Conservation (phyloP, 2,113 vertebrate genomes). For the Climacteris rufus region DNA sequence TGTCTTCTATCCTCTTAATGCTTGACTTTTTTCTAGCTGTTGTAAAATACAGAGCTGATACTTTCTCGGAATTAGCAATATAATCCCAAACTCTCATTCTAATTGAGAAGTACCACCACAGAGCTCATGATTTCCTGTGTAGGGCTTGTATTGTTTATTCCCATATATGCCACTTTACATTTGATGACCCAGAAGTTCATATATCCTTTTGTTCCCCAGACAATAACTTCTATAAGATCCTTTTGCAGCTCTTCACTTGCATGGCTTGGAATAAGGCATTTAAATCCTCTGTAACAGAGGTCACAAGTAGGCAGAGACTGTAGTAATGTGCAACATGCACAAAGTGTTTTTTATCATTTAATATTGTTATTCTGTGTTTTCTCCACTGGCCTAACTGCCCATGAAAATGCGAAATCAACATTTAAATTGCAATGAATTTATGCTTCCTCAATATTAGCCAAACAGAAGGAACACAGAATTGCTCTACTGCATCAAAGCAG, state of each 20-base stretch:
- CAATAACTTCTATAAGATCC: background rate
- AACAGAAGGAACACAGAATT: background rate
- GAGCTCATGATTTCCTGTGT: background rate
- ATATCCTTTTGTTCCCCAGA: background rate
- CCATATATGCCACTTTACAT: background rate
- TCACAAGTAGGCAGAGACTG: background rate
- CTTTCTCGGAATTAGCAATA: background rate
- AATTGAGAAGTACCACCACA: background rate
- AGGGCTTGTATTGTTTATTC: background rate
- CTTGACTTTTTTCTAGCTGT: background rate
- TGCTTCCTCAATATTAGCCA: background rate
- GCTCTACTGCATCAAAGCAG: background rate
- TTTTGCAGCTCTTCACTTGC: background rate
- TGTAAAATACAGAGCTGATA: background rate
- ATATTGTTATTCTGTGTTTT: background rate
- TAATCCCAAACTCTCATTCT: background rate
- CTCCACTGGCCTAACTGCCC: background rate
- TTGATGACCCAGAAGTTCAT: background rate
- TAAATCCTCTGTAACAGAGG: background rate
- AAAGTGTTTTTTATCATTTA: background rate
- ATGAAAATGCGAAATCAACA: slow-evolving; percentile 12
- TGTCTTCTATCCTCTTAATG: background rate
- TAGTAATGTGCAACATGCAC: background rate
- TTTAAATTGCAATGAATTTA: background rate
- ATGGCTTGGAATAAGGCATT: background rate